Base-by-base conservation (phyloP, 2,888 invertebrate species). In the Cremastinae sp. region DNA sequence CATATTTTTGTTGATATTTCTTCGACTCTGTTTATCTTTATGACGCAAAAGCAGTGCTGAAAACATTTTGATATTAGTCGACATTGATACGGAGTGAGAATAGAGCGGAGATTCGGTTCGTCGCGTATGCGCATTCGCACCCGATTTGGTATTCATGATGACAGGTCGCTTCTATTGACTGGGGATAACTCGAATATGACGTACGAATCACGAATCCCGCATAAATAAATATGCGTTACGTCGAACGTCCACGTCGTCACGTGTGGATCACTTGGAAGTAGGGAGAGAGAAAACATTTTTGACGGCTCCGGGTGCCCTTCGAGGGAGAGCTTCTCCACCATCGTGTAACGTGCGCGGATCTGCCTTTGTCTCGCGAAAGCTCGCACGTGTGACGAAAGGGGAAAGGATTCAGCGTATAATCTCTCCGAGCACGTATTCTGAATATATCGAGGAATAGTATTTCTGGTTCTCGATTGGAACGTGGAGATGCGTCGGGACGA, bases 101-200 rank as follows among this genome's bases (percentile, higher is more conserved):
- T 12, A 64, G 51, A 74, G 43, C 10, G 45, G 55, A 20, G 43
- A 35, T 55, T 56, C 45, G 65, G 28, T 53, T 53, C 61, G 55
- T 55, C 71, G 56, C 28, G 55, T 58, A 59, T 79, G 72, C 64
- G 69, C 66, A 65, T 62, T 41, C 64, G 68, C 75, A 77, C 79
- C 78, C 80, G 84, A 78, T 84, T 87, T 85, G 84, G 86, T 85
- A 87, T 87, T 87, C 87, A 85, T 82, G 86, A 86, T 84, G 87
- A 85, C 86, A 87, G 85, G 82, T 83, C 83, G 83, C 81, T 85
- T 86, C 87, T 87, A 87, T 88, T 88, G 88, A 87, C 87, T 86
- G 83, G 83, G 85, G 85, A 85, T 86, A 86, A 84, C 85, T 84
- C 83, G 71, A 79, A 80, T 75, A 22, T 43, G 78, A 56, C 70